Base-by-base conservation (phyloP, 1,140 invertebrate species). In the Lasaia peninsularis region DNA sequence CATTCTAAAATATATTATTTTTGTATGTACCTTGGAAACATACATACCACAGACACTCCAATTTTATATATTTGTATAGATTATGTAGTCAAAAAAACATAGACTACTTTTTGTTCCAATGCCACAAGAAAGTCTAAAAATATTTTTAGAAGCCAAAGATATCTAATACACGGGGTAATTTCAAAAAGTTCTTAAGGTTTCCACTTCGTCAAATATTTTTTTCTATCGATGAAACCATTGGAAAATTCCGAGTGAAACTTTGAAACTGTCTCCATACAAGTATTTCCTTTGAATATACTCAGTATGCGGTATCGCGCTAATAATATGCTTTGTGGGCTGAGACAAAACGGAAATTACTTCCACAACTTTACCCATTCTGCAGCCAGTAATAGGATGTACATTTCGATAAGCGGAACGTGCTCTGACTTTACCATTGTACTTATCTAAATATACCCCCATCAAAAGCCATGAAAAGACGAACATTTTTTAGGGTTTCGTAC, bases 281-380 rank as follows among this genome's bases (percentile, higher is more conserved):
- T 21, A 48, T 48, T 48, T 48, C 44, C 44, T 48, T 48, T 48
- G 44, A 48, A 48, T 48, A 9, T 48, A 12, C 44, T 48, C 44
- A 20, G 44, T 48, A 48, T 20, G 44, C 44, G 44, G 44, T 48
- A 48, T 48, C 44, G 44, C 44, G 44, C 44, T 48, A 60, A 67
- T 62, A 73, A 59, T 70, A 62, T 60, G 66, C 69, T 78, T 67
- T 72, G 69, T 73, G 68, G 70, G 59, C 62, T 74, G 68, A 75
- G 68, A 73, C 65, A 67, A 71, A 73, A 63, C 73, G 75, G 78
- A 80, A 77, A 80, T 80, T 80, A 78, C 73, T 68, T 69, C 52
- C 62, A 52, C 60, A 77, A 71, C 65, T 73, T 73, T 69, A 70
- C 58, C 68, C 65, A 62, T 62, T 55, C 54, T 60, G 66, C 59